Percentiles rank a stretch among this genome's conserved stretches.
phyloP scores from a whole-genome alignment of 2,113 vertebrate genomes.

The Zosterops hypoxanthus region DNA sequence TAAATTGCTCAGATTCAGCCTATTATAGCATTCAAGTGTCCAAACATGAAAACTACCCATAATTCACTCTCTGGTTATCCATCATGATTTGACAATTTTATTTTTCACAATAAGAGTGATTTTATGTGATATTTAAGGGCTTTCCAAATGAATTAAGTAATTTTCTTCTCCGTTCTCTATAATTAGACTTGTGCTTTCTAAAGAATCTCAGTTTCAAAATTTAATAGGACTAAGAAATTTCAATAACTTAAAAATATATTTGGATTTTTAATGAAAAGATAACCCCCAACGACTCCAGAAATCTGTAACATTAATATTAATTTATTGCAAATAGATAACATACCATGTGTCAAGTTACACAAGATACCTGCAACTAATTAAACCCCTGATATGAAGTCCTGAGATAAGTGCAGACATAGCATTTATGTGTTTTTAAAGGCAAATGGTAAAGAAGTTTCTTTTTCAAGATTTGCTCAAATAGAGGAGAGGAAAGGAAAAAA shows the following conservation, averaged over 20 bases:
- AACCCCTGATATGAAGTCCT: not conserved
- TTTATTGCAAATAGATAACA: not conserved
- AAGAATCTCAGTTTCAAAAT: not conserved
- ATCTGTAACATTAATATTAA: not conserved
- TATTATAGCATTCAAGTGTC: not conserved
- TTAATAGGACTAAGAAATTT: not conserved
- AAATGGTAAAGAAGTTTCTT: not conserved
- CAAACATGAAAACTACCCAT: not conserved
- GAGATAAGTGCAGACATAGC: accelerated
- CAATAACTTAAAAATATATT: not conserved
- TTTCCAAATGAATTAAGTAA: not conserved
- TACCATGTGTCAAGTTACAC: not conserved
- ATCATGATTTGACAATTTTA: not conserved
- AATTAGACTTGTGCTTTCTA: not conserved
- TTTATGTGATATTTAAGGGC: not conserved
- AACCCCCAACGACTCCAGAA: not conserved
- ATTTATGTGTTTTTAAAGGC: not conserved
- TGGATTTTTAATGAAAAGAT: not conserved
- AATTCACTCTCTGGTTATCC: not conserved
- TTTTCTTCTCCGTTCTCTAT: not conserved
- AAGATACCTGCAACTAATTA: not conserved
- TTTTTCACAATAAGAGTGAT: not conserved
- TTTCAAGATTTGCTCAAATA: not conserved
- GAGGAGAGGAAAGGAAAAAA: not conserved
- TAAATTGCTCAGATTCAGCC: not conserved